Percentiles rank a stretch among this genome's conserved stretches.
Evolutionary conservation across 2,113 vertebrate genomes (phyloP).

Genomic region (Myocastor coypus): DNA sequence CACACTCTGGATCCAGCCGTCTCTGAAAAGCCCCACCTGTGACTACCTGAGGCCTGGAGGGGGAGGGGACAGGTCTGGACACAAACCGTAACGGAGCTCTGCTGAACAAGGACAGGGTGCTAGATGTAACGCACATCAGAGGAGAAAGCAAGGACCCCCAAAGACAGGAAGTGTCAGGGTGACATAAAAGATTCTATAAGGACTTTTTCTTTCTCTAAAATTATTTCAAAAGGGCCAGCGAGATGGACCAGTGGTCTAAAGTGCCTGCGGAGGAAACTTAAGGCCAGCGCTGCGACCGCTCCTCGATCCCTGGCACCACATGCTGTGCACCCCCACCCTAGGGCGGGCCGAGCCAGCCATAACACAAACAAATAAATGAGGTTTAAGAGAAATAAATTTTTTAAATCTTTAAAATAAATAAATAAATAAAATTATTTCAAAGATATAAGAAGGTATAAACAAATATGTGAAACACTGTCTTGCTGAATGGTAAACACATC

Average conservation of each 20-base stretch:
- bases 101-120: not conserved
- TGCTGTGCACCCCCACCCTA: too few relatives aligned
- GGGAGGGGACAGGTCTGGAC: not conserved
- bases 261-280: too few relatives aligned
- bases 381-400: too few relatives aligned
- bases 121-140: not conserved
- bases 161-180: not conserved
- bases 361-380: too few relatives aligned
- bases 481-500: not conserved
- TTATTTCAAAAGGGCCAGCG: constrained; percentile 23
- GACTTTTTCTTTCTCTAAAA: constrained; percentile 24
- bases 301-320: too few relatives aligned
- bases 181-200: not conserved
- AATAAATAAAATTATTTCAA: constrained; percentile 3
- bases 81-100: not conserved
- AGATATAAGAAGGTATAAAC: not conserved
- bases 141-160: not conserved
- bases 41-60: not conserved
- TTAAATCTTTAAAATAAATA: too few relatives aligned
- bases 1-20: not conserved
- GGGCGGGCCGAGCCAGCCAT: too few relatives aligned
- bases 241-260: too few relatives aligned
- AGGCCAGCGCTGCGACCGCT: too few relatives aligned
- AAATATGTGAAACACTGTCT: not conserved
- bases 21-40: not conserved